phyloP scores from a whole-genome alignment of 2,888 invertebrate genomes.

The Clitarchus hookeri region DNA sequence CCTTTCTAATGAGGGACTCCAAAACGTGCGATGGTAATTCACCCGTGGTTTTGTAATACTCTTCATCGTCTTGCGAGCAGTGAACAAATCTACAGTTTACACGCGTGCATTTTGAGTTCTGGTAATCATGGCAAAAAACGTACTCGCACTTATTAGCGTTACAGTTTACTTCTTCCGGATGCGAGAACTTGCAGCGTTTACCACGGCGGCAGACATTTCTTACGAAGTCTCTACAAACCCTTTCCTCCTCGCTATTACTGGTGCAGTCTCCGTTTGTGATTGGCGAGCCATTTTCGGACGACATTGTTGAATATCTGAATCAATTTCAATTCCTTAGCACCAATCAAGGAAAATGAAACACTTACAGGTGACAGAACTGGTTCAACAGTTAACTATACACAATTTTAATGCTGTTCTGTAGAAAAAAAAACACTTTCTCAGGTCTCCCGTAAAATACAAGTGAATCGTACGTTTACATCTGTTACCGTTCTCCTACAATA shows the following conservation, averaged over 20 bases:
- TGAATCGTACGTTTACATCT: too few relatives aligned
- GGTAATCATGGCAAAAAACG: slow-evolving; percentile 69
- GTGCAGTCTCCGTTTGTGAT: slow-evolving; percentile 31
- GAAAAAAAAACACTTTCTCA: too few relatives aligned
- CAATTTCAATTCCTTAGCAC: neutral
- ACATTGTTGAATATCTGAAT: slow-evolving; percentile 28
- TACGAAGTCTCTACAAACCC: slow-evolving; percentile 63
- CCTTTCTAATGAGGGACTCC: slow-evolving; percentile 50
- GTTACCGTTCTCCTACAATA: too few relatives aligned
- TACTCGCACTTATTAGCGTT: slow-evolving; percentile 25
- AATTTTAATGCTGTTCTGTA: neutral
- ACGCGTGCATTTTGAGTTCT: slow-evolving; percentile 76
- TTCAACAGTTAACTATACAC: neutral
- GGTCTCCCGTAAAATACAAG: too few relatives aligned
- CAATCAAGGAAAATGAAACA: too few relatives aligned
- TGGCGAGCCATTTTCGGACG: slow-evolving; percentile 37
- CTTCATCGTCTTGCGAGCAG: slow-evolving; percentile 74
- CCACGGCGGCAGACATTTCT: slow-evolving; percentile 63
- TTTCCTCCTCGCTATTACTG: slow-evolving; percentile 19
- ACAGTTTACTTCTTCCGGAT: slow-evolving; percentile 47
- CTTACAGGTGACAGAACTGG: neutral
- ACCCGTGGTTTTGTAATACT: slow-evolving; percentile 72
- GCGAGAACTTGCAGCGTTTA: slow-evolving; percentile 57
- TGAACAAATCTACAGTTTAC: slow-evolving; percentile 77
- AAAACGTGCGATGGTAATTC: slow-evolving; percentile 67